These are phyloP conservation scores for Schmidtea mediterranea DNA, from an alignment of 1,140 invertebrate genomes.

Conservation along the genomic window DNA sequence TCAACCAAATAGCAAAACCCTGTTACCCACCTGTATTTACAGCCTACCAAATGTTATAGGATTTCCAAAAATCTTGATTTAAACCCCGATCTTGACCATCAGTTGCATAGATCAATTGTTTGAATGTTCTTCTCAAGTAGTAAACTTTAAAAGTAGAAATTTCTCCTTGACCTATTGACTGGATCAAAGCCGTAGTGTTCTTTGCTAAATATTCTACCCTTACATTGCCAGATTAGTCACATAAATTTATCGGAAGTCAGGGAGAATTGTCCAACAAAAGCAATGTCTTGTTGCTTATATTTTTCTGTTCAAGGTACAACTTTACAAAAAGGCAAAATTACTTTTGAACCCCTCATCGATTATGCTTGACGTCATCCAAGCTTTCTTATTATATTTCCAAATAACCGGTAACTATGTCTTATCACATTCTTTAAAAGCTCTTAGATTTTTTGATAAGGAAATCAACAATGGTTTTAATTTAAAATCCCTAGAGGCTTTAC, in stretches of 20 bases:
- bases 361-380: slow-evolving; percentile 6
- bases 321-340: slow-evolving; percentile 9
- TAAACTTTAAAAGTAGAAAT: slow-evolving; percentile 9
- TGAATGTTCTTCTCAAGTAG: slow-evolving; percentile 6
- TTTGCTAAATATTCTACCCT: slow-evolving; percentile 10
- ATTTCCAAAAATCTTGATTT: slow-evolving; percentile 3
- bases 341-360: slow-evolving; percentile 10
- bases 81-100: not conserved
- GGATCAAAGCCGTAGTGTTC: slow-evolving; percentile 9
- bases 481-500: slow-evolving; percentile 8
- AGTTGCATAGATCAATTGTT: not conserved
- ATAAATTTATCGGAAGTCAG: slow-evolving; percentile 10
- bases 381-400: slow-evolving; percentile 7
- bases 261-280: slow-evolving; percentile 12
- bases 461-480: slow-evolving; percentile 10
- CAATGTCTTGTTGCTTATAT: slow-evolving; percentile 9
- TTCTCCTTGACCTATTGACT: slow-evolving; percentile 10
- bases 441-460: slow-evolving; percentile 9
- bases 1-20: no score
- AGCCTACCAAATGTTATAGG: slow-evolving; percentile 8
- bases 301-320: slow-evolving; percentile 8
- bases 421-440: slow-evolving; percentile 7
- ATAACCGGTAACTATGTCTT: slow-evolving; percentile 8
- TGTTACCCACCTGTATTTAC: no score
- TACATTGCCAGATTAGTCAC: slow-evolving; percentile 7